A percentile compares a stretch with the other conserved stretches of the same genome.
phyloP scores from a whole-genome alignment of 2,888 invertebrate species.

The Nymphalis c-album region DNA sequence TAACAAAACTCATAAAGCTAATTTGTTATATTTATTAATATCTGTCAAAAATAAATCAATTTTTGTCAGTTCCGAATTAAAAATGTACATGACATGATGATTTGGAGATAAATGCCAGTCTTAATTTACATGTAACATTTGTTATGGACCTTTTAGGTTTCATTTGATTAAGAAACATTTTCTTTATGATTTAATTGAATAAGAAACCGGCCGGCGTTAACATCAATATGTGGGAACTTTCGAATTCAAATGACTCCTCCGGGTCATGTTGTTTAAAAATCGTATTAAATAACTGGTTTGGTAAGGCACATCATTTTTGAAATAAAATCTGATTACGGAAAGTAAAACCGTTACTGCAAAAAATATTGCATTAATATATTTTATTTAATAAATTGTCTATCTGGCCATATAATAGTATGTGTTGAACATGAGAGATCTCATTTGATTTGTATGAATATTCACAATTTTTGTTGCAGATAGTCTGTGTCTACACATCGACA shows the following conservation, averaged over 20 bases:
- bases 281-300: background rate
- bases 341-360: too few species aligned
- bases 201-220: slow-evolving; percentile 36
- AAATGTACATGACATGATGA: too few species aligned
- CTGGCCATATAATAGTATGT: background rate
- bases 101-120: too few species aligned
- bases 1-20: slow-evolving; percentile 4
- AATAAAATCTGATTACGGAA: too few species aligned
- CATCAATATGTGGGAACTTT: slow-evolving; percentile 1
- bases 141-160: background rate
- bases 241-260: background rate
- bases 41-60: too few species aligned
- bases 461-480: slow-evolving; percentile 28
- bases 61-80: too few species aligned
- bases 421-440: background rate
- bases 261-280: background rate
- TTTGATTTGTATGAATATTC: background rate
- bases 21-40: background rate
- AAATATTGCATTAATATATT: too few species aligned
- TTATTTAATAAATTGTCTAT: background rate
- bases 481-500: slow-evolving; percentile 24
- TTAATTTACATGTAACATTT: too few species aligned
- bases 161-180: background rate
- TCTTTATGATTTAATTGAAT: background rate
- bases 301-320: too few species aligned